Conservation (phyloP, 2,113 vertebrate species). For the Amblyopsis rosae region DNA sequence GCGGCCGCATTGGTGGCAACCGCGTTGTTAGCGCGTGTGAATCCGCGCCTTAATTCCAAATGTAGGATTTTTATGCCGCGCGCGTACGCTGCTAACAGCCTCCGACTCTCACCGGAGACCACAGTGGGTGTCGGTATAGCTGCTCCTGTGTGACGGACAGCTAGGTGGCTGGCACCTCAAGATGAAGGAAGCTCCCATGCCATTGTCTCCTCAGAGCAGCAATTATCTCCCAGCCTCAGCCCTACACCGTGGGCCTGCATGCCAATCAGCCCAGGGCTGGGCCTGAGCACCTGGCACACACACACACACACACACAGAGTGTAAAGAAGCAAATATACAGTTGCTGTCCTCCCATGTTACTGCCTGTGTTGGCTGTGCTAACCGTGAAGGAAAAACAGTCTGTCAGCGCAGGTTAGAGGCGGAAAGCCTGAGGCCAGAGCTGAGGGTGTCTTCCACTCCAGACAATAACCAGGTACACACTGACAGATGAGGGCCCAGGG, state of each 20-base stretch:
- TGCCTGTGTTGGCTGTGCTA: conserved; percentile 27
- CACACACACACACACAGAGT: conserved; percentile 30
- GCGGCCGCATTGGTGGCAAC: conserved; percentile 33
- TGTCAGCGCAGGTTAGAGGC: conserved; percentile 40
- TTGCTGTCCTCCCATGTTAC: conserved; percentile 18
- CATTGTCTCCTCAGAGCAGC: conserved; percentile 69
- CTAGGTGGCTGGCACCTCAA: conserved; percentile 60
- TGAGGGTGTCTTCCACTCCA: conserved; percentile 10
- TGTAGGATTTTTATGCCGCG: conserved; percentile 57
- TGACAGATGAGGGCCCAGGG: conserved; percentile 47
- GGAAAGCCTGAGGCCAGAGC: conserved; percentile 28
- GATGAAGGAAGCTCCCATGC: conserved; percentile 61
- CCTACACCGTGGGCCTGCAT: conserved; percentile 62
- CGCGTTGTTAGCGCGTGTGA: conserved; percentile 10
- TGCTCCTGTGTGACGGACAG: conserved; percentile 62
- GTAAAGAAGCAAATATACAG: conserved; percentile 1
- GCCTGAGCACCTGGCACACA: conserved; percentile 54
- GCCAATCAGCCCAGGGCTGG: conserved; percentile 66
- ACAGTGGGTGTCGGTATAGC: conserved; percentile 35
- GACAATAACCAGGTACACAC: conserved; percentile 12
- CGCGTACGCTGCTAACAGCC: conserved; percentile 58
- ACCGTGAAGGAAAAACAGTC: conserved; percentile 27
- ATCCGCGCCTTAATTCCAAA: conserved; percentile 40
- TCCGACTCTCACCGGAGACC: conserved; percentile 63
- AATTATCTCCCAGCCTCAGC: conserved; percentile 71